Evolutionary conservation across 2,797 vertebrate species (phyloP), one percentile per base, ranked within the genome.

Genomic region (Rhabdomys pumilio): DNA sequence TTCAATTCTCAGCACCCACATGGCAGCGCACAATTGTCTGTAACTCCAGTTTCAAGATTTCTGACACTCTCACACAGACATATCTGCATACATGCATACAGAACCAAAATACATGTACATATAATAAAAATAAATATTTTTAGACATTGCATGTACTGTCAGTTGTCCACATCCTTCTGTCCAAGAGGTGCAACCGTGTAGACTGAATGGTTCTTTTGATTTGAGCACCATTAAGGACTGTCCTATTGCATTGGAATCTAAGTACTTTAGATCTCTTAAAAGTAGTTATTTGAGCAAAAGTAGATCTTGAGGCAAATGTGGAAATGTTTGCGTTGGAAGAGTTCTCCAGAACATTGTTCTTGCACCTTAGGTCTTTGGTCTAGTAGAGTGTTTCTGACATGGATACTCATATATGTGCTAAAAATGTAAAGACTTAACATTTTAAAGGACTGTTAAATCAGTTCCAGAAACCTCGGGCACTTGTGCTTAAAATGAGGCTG

Each of bases 401-500:
- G 41, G 83, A 44, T 53, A 44, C 75, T 53, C 53, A 57, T 72
- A 9, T 13, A 14, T 55, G 20, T 79, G 90, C 65, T 87, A 80
- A 75, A 75, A 80, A 41, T 1, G 24, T 63, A 93, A 95, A 88
- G 20, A 81, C 50, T 34, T 38, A 75, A 69, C 29, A 31, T 81
- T 61, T 92, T 91, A 80, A 88, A 82, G 59, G n/a, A 41, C 81
- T n/a, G 12, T 34, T 76, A 93, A 15, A 22, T 87, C 63, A 44
- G 2, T 83, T n/a, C 91, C 93, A 97, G 84, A 93, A 97, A 53
- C 0, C 20, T 77, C 38, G 44, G 20, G 65, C 15, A 31, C n/a
- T 81, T 26, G 34, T 34, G 19, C 83, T 91, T 90, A 94, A 87
- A 90, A 81, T n/a, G 73, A 91, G 50, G 92, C 89, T 69, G 57